Percentiles rank a stretch among this genome's conserved stretches.
Conservation (phyloP, 2,113 vertebrate genomes). For the Xenopus laevis region DNA sequence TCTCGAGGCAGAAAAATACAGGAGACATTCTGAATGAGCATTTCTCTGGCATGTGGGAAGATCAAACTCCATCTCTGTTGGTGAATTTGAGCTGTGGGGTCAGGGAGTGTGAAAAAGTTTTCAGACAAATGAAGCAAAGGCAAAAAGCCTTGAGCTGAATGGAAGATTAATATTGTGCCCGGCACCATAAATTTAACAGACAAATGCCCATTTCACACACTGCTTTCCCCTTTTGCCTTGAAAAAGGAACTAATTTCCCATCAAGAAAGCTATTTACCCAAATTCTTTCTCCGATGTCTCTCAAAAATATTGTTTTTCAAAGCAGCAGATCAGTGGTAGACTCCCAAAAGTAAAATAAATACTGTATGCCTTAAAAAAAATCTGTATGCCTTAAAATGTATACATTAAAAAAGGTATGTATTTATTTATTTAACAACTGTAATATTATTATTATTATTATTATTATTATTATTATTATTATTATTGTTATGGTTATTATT, state of each 20-base stretch:
- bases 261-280: too few relatives aligned
- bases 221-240: neutral
- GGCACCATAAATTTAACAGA: neutral
- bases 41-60: neutral
- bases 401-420: too few relatives aligned
- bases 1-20: neutral
- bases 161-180: constrained; percentile 17
- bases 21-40: neutral
- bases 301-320: neutral
- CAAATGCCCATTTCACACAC: neutral
- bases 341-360: too few relatives aligned
- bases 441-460: too few relatives aligned
- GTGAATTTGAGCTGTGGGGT: constrained; percentile 1
- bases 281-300: too few relatives aligned
- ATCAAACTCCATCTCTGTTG: neutral
- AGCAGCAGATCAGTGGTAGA: too few relatives aligned
- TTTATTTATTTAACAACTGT: too few relatives aligned
- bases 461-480: too few relatives aligned
- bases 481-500: too few relatives aligned
- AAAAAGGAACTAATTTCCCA: neutral
- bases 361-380: too few relatives aligned
- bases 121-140: constrained; percentile 21
- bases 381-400: too few relatives aligned
- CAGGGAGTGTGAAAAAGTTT: constrained; percentile 18
- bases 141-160: constrained; percentile 22